phyloP scores from a whole-genome alignment of 2,888 invertebrate genomes.

The Nomada flava region DNA sequence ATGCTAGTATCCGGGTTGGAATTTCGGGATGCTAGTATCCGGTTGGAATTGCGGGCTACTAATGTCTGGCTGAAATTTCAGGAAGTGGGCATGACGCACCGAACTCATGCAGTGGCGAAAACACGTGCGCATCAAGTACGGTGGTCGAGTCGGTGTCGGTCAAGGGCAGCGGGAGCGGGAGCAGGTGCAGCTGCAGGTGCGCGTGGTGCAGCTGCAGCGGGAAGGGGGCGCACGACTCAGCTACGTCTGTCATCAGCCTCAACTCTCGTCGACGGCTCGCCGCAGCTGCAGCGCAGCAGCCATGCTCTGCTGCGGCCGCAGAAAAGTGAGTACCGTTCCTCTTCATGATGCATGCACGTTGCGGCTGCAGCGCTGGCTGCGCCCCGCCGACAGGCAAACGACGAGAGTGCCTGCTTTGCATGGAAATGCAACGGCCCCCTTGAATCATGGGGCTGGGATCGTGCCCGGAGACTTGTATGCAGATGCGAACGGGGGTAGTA shows the following conservation, averaged over 20 bases:
- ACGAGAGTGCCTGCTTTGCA: neutral
- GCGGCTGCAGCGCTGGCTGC: neutral
- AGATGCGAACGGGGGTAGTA: no score
- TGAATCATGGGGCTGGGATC: neutral
- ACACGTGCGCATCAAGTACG: slow-evolving; percentile 84
- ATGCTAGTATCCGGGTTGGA: no score
- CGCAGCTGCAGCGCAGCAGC: slow-evolving; percentile 91
- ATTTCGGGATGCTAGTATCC: no score
- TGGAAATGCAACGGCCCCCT: neutral
- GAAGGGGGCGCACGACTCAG: slow-evolving; percentile 79
- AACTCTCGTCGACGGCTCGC: slow-evolving; percentile 81
- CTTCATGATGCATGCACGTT: slow-evolving; percentile 15
- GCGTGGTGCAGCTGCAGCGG: slow-evolving; percentile 83
- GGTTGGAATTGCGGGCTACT: neutral
- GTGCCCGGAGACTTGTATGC: neutral
- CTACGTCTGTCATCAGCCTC: slow-evolving; percentile 82
- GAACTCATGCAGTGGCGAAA: slow-evolving; percentile 84
- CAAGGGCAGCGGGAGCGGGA: slow-evolving; percentile 83
- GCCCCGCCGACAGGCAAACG: no score
- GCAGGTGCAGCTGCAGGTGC: slow-evolving; percentile 81
- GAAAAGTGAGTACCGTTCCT: slow-evolving; percentile 89
- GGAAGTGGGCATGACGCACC: slow-evolving; percentile 83
- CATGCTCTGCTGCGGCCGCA: slow-evolving; percentile 98
- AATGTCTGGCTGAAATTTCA: slow-evolving; percentile 38
- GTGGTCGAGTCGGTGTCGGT: slow-evolving; percentile 84